These are phyloP conservation scores for Epizoanthus fatuus DNA, from an alignment of 92 coral and sea anemone genomes.

Conservation along the genomic window DNA sequence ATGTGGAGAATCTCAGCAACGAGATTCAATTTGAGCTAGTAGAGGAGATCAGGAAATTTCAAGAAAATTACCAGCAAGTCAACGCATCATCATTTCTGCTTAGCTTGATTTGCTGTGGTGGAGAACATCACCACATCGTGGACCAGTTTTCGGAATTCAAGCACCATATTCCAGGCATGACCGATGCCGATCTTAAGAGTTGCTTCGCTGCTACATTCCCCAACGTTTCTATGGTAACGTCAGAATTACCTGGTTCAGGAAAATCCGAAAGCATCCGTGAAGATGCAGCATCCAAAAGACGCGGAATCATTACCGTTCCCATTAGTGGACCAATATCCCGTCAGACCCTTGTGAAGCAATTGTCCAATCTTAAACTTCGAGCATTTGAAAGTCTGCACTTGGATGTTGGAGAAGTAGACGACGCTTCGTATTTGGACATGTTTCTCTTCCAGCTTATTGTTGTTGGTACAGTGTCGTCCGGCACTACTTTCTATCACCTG, in stretches of 20 bases:
- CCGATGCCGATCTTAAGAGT: conserved; percentile 75
- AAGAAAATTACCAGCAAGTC: conserved; percentile 9
- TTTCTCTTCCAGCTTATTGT: conserved; percentile 92
- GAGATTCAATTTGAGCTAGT: conserved; percentile 92
- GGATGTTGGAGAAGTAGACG: conserved; percentile 91
- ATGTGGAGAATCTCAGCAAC: conserved; percentile 92
- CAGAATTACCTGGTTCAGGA: conserved; percentile 95
- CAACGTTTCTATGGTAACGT: conserved; percentile 80
- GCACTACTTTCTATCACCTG: conserved; percentile 82
- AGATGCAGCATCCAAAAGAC: conserved; percentile 62
- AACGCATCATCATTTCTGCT: conserved; percentile 69
- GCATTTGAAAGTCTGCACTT: conserved; percentile 83
- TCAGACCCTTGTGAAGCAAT: conserved; percentile 64
- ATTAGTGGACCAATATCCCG: conserved; percentile 94
- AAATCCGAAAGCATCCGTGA: conserved; percentile 86
- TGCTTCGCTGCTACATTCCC: conserved; percentile 69
- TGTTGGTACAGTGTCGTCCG: conserved; percentile 89
- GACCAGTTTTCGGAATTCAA: conserved; percentile 85
- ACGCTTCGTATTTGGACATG: conserved; percentile 84
- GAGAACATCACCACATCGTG: conserved; percentile 90
- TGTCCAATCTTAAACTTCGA: conserved; percentile 64
- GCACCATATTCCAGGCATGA: conserved; percentile 90
- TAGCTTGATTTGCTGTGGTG: conserved; percentile 92
- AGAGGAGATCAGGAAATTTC: conserved; percentile 66
- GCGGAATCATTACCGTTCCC: conserved; percentile 77